phyloP scores from a whole-genome alignment of 2,113 vertebrate genomes.

The Heloderma charlesbogerti region DNA sequence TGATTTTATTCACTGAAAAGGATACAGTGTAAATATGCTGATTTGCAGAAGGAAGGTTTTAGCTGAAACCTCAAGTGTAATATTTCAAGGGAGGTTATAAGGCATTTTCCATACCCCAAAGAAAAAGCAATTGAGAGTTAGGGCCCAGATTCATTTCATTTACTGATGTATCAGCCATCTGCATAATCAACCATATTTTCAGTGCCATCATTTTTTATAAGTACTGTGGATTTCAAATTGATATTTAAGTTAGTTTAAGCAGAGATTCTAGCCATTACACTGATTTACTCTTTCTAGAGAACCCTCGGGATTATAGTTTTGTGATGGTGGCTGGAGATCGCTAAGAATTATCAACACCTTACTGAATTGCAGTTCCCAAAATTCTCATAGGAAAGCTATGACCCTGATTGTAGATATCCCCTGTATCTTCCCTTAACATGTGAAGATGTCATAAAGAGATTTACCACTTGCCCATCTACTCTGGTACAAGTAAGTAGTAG shows the following conservation, averaged over 20 bases:
- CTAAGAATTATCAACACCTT: not conserved
- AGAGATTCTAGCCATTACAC: not conserved
- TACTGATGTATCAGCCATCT: not conserved
- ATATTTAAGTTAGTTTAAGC: not conserved
- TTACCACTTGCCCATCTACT: not conserved
- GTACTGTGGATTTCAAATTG: not conserved
- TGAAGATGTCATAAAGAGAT: not conserved
- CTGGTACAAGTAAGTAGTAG: not conserved
- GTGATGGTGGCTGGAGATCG: not conserved
- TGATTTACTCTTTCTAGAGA: not conserved
- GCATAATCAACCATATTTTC: not conserved
- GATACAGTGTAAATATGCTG: not conserved
- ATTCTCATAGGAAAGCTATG: not conserved
- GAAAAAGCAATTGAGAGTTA: not conserved
- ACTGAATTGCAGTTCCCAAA: not conserved
- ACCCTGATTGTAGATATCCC: not conserved
- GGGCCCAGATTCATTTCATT: not conserved
- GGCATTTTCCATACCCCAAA: not conserved
- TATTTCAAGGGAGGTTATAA: not conserved
- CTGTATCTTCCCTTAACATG: not conserved
- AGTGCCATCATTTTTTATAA: not conserved
- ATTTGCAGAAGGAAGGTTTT: not conserved
- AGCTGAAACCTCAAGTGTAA: not conserved
- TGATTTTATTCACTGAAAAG: slow-evolving; percentile 11
- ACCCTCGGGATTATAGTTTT: not conserved